phyloP scores from a whole-genome alignment of 2,113 vertebrate species.

The Pedetes capensis region DNA sequence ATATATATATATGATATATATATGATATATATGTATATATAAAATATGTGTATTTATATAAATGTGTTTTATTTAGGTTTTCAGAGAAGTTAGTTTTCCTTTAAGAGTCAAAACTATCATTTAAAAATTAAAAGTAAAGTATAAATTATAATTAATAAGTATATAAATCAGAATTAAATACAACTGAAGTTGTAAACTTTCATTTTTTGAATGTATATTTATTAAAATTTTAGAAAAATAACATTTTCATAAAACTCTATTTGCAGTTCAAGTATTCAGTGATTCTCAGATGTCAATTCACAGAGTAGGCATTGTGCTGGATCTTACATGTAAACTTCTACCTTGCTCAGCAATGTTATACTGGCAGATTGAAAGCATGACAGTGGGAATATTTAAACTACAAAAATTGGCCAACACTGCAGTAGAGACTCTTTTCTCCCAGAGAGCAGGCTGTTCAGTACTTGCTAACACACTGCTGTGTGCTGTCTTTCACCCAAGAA shows the following conservation, averaged over 20 bases:
- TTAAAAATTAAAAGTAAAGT: not conserved
- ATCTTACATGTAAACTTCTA: rapidly evolving
- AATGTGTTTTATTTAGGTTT: not conserved
- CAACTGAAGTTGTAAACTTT: not conserved
- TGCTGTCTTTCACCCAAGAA: not conserved
- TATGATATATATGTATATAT: no score
- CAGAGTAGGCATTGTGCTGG: not conserved
- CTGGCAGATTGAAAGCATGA: not conserved
- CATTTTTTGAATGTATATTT: not conserved
- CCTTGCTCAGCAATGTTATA: not conserved
- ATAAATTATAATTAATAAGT: not conserved
- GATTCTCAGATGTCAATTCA: not conserved
- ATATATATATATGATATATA: no score
- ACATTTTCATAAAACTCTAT: not conserved
- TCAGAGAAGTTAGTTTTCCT: not conserved
- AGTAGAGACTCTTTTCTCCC: not conserved
- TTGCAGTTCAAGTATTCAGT: not conserved
- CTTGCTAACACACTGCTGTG: not conserved
- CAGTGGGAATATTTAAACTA: not conserved
- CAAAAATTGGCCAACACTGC: rapidly evolving
- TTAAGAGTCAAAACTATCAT: not conserved
- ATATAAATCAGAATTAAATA: not conserved
- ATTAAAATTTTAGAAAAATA: not conserved
- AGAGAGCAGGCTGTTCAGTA: not conserved
- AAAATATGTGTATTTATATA: not conserved